A percentile compares a stretch with the other conserved stretches of the same genome.
Evolutionary conservation across 2,888 invertebrate species (phyloP).

Genomic region (Melanophora roralis): DNA sequence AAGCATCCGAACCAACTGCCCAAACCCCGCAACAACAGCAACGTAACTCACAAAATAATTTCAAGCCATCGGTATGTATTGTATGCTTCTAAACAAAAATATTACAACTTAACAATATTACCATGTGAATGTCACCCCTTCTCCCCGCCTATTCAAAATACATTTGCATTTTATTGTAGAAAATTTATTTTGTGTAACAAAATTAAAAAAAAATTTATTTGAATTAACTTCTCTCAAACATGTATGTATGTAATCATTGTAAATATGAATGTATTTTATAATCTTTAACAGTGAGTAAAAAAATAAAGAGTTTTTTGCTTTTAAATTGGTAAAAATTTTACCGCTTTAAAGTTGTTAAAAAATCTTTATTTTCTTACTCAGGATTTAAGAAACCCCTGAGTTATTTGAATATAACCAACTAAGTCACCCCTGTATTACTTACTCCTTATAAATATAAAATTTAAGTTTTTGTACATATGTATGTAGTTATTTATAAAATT

Average conservation of each 20-base stretch:
- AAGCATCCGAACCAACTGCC: conserved; percentile 74
- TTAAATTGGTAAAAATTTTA: not conserved
- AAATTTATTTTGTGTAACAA: conserved; percentile 12
- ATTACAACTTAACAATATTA: conserved; percentile 13
- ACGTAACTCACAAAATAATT: conserved; percentile 89
- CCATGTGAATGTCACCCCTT: conserved; percentile 21
- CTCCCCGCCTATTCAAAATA: not conserved
- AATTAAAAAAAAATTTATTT: not conserved
- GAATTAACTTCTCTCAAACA: conserved; percentile 34
- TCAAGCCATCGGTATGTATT: conserved; percentile 89
- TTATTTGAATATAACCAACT: not conserved
- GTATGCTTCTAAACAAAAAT: not conserved
- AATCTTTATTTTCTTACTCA: not conserved
- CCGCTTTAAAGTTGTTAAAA: not conserved
- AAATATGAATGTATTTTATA: not conserved
- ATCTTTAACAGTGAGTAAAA: conserved; percentile 22
- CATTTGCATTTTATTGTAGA: conserved; percentile 37
- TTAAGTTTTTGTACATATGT: too few species aligned
- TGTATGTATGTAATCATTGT: conserved; percentile 10
- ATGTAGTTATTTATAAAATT: too few species aligned
- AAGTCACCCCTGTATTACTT: not conserved
- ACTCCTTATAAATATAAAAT: too few species aligned
- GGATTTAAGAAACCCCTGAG: not conserved
- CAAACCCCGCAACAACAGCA: conserved; percentile 82
- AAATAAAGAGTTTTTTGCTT: not conserved